phyloP scores from a whole-genome alignment of 2,797 vertebrate species.

The Thamnophis elegans region DNA sequence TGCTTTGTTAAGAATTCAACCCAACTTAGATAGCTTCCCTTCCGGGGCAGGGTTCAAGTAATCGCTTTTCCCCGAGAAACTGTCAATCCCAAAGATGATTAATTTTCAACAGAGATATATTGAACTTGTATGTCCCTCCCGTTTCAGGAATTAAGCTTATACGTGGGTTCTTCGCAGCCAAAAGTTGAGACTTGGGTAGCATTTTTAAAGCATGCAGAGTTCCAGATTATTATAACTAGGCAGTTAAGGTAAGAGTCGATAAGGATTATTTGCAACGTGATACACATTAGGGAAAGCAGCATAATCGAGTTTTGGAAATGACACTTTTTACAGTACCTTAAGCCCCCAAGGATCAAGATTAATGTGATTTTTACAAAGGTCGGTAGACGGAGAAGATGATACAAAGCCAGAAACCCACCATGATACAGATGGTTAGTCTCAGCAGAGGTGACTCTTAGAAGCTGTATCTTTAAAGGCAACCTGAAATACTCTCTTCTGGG shows the following conservation, averaged over 20 bases:
- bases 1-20: background rate
- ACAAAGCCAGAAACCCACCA: constrained; percentile 1
- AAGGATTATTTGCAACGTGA: background rate
- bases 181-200: constrained; percentile 43
- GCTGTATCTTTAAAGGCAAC: background rate
- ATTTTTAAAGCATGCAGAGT: constrained; percentile 44
- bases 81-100: background rate
- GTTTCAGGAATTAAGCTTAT: background rate
- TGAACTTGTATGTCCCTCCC: background rate
- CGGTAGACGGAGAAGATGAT: background rate
- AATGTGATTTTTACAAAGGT: background rate
- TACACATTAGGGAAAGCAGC: background rate
- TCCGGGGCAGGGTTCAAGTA: too few species aligned
- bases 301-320: background rate
- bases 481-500: background rate
- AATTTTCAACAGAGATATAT: background rate
- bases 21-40: too few species aligned
- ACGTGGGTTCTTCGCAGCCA: constrained; percentile 48
- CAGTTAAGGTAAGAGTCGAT: constrained; percentile 22
- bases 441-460: background rate
- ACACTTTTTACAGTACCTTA: background rate
- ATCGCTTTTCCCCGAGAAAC: too few species aligned
- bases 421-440: background rate
- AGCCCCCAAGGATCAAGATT: background rate
- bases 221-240: constrained; percentile 31